Evolutionary conservation across 2,797 vertebrate species (phyloP).

Genomic region (Dendrocincla tyrannina): DNA sequence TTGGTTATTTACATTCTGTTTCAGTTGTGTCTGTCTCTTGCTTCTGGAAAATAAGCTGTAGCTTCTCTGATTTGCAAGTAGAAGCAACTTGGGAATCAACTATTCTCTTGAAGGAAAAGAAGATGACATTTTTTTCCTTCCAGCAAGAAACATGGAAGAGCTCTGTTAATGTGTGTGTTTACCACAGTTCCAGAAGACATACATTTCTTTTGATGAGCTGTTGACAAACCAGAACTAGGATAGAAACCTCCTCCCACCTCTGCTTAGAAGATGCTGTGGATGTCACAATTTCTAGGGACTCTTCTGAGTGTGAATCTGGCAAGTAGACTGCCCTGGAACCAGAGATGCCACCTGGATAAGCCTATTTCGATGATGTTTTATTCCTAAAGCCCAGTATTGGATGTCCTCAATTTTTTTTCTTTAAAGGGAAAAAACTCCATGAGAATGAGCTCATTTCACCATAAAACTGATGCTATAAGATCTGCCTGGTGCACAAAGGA

Average conservation of each 20-base stretch:
- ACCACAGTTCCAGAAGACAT: background rate
- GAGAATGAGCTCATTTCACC: background rate
- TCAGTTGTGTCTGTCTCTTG: background rate
- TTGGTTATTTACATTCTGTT: background rate
- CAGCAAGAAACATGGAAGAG: background rate
- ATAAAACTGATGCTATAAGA: background rate
- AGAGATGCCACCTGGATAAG: background rate
- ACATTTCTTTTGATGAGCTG: background rate
- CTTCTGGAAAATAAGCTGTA: background rate
- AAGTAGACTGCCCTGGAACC: background rate
- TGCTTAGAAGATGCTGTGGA: background rate
- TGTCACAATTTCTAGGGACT: background rate
- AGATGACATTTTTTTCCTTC: background rate
- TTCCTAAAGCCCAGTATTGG: background rate
- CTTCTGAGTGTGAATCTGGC: background rate
- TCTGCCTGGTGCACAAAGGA: background rate
- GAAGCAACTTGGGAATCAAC: background rate
- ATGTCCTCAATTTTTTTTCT: background rate
- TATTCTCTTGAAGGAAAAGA: slow-evolving; percentile 9
- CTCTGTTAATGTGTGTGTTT: background rate
- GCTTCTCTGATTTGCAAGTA: background rate
- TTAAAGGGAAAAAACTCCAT: background rate
- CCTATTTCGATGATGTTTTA: background rate
- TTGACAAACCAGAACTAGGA: background rate
- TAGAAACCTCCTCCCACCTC: background rate